Percentiles rank a stretch among this genome's conserved stretches.
Conservation (phyloP, 2,888 invertebrate genomes). For the Griposia aprilina region DNA sequence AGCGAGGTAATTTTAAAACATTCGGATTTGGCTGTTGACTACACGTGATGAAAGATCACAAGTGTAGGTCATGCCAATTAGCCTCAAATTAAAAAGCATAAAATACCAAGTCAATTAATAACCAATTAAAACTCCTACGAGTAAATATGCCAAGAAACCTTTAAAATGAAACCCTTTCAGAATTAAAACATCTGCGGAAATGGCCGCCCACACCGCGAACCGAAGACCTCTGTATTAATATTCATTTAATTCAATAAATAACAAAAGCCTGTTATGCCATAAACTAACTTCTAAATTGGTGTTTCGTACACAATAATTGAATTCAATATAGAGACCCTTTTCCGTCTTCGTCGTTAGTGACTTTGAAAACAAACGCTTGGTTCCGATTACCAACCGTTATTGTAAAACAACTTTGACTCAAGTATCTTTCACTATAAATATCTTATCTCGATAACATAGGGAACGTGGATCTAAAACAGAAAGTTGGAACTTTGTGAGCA, state of each 20-base stretch:
- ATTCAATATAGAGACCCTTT: constrained; percentile 1
- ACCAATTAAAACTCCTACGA: not conserved
- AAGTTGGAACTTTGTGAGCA: not conserved
- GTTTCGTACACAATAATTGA: constrained; percentile 31
- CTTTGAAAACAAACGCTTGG: not conserved
- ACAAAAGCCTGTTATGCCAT: constrained; percentile 15
- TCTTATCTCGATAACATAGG: not conserved
- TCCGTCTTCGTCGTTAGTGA: not conserved
- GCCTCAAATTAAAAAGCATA: not conserved
- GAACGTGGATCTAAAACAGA: not conserved
- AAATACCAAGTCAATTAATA: not conserved
- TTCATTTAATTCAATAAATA: constrained; percentile 42
- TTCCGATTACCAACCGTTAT: not conserved
- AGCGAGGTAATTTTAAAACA: no score
- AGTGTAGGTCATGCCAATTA: not conserved
- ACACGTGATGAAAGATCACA: not conserved
- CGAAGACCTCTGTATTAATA: constrained; percentile 29
- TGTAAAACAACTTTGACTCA: not conserved
- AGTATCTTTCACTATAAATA: not conserved
- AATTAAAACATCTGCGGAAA: constrained; percentile 20
- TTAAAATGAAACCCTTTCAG: constrained; percentile 4
- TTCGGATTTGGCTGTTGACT: not conserved
- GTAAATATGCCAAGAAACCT: not conserved
- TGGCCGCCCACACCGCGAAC: not conserved
- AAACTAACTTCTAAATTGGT: constrained; percentile 43